Percentiles rank a stretch among this genome's conserved stretches.
phyloP scores from a whole-genome alignment of 2,113 vertebrate species.

The Chrysemys picta region DNA sequence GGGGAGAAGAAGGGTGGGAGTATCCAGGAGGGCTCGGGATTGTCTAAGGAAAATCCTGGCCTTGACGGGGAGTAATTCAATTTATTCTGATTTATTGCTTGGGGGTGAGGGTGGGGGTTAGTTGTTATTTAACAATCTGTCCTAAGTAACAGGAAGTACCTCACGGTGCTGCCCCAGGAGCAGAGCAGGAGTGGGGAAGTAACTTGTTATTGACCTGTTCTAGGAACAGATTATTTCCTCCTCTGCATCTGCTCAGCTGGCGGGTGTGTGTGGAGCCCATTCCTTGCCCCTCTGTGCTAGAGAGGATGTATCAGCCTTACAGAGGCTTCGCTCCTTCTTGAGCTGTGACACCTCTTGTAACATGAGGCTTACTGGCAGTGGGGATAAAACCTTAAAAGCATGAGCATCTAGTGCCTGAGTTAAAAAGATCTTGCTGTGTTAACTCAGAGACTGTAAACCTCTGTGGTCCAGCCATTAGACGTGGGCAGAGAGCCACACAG shows the following conservation, averaged over 20 bases:
- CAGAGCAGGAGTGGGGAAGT: not conserved
- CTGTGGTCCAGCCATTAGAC: not conserved
- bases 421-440: not conserved
- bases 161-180: not conserved
- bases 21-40: accelerated
- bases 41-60: accelerated
- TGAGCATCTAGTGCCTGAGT: not conserved
- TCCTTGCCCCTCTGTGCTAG: accelerated
- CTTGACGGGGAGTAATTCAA: too few relatives aligned
- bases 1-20: not conserved
- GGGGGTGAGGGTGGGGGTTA: not conserved
- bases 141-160: not conserved
- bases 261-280: not conserved
- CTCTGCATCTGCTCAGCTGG: not conserved
- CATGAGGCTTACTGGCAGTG: not conserved
- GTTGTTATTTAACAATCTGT: not conserved
- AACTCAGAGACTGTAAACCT: not conserved
- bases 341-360: accelerated
- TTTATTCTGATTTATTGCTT: not conserved
- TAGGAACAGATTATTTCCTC: not conserved
- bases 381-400: not conserved
- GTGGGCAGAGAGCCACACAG: not conserved
- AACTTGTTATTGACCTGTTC: not conserved
- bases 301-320: not conserved
- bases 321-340: not conserved